Evolutionary conservation across 1,140 invertebrate genomes (phyloP).

Genomic region (Drosophila equinoxialis): DNA sequence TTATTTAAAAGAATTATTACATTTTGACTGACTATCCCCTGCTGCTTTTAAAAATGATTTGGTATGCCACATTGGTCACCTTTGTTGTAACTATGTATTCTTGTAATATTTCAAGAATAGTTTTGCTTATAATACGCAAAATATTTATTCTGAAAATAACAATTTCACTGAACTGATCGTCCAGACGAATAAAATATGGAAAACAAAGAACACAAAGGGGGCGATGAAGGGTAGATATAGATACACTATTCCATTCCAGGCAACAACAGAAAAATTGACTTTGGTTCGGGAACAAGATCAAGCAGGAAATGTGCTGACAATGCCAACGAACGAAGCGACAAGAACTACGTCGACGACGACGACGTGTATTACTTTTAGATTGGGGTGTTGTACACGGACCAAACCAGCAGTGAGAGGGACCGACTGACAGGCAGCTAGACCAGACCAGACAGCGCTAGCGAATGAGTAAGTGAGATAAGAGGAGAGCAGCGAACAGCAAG

Average conservation of each 20-base stretch:
- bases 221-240: neutral
- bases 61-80: no score
- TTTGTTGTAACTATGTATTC: no score
- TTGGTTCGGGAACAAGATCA: constrained; percentile 3
- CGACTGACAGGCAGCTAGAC: constrained; percentile 2
- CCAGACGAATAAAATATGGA: neutral
- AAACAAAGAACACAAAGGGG: neutral
- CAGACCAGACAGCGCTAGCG: constrained; percentile 1
- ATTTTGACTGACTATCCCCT: no score
- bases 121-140: no score
- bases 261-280: neutral
- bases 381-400: neutral
- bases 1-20: no score
- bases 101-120: no score
- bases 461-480: constrained; percentile 8
- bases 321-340: constrained; percentile 3
- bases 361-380: constrained; percentile 4
- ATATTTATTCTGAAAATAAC: no score
- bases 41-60: no score
- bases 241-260: neutral
- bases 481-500: constrained; percentile 7
- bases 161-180: no score
- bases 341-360: neutral
- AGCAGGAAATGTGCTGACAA: constrained; percentile 7
- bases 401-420: neutral